Evolutionary conservation across 1,140 invertebrate genomes (phyloP), one percentile per base, ranked within the genome.

Genomic region (Rhagoletis pomonella): DNA sequence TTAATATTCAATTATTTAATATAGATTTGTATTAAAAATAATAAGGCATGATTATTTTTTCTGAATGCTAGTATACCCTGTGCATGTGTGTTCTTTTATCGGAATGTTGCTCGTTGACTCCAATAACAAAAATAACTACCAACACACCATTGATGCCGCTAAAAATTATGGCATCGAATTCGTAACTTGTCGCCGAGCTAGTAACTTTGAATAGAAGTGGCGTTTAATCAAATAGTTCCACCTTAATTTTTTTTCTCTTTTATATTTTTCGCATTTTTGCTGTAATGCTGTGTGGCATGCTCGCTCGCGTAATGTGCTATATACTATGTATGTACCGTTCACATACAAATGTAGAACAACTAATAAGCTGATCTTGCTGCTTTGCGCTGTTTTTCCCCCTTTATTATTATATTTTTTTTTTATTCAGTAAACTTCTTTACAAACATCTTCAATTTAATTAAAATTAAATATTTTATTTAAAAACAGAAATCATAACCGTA

Each of bases 321-420:
- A n/a, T 55, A 81, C 10, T 29, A 29, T 9, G n/a, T 50, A 17
- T n/a, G n/a, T 81, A 55, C 73, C 6, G 29, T 29, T 19, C 47
- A 55, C 55, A 55, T 10, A 73, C 39, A n/a, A 4, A 47, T 73
- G 39, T 44, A 73, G 67, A 44, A 42, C 67, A 29, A 55, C 12
- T 81, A 81, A 81, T 81, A 55, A 55, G 47, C 73, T 81, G 73
- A 81, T 81, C n/a, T 81, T 81, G 73, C 73, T 81, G 73, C 73
- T 81, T 81, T 81, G 73, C 47, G 17, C 19, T 47, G 29, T 29
- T 81, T 47, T 81, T 55, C 50, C 73, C 73, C 73, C 2, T 81
- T 81, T 55, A 6, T 81, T 58, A 55, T 55, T 55, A 10, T 55
- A 55, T 10, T 55, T 55, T 55, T 10, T 55, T 55, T 55, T 3